Conservation (phyloP, 2,113 vertebrate species). For the Ceratotherium simum region DNA sequence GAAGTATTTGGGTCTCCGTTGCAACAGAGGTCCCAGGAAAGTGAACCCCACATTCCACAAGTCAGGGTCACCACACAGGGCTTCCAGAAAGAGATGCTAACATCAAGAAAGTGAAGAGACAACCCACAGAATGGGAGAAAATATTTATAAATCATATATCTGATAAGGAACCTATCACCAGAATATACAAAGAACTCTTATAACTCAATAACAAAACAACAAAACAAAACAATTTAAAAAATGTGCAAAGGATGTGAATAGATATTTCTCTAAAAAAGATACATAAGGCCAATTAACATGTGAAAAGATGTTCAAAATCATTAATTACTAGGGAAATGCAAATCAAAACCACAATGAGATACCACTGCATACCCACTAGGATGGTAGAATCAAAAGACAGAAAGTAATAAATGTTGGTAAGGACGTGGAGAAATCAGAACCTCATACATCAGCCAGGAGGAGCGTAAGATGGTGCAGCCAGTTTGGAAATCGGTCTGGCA, state of each 20-base stretch:
- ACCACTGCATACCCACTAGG: background rate
- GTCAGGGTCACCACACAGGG: background rate
- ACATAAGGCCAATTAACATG: background rate
- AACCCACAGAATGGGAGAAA: background rate
- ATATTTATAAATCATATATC: background rate
- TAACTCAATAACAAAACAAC: background rate
- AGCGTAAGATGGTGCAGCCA: background rate
- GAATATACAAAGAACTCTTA: background rate
- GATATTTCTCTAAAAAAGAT: background rate
- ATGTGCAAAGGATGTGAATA: background rate
- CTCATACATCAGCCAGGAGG: accelerated
- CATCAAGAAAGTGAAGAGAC: background rate
- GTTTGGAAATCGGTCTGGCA: background rate
- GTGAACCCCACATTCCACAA: background rate
- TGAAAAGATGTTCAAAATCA: background rate
- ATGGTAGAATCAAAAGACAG: background rate
- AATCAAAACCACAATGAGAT: background rate
- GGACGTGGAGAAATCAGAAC: background rate
- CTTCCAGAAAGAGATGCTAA: background rate
- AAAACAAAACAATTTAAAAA: background rate
- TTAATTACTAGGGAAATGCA: background rate
- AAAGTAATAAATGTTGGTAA: background rate
- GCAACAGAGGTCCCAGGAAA: background rate
- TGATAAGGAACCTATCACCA: background rate
- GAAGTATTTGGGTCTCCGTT: background rate